These are phyloP conservation scores for Tigriopus californicus DNA, from an alignment of 2,888 invertebrate species.

Conservation along the genomic window DNA sequence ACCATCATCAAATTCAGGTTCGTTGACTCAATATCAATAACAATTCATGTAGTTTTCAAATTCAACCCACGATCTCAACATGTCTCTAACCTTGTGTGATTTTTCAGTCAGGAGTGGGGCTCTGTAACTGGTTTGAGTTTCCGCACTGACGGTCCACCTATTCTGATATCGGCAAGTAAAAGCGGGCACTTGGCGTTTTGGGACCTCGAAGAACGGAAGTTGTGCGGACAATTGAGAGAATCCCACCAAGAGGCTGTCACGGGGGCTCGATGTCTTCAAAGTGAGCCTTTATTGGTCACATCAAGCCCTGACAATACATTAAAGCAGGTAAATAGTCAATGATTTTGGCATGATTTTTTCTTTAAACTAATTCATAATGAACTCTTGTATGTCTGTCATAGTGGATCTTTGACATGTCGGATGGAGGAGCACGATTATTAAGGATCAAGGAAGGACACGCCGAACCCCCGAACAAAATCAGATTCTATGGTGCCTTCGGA, in stretches of 20 bases:
- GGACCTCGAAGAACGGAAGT: constrained; percentile 39
- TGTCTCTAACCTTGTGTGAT: too few species aligned
- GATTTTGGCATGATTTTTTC: too few species aligned
- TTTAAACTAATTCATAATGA: too few species aligned
- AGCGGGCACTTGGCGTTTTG: constrained; percentile 32
- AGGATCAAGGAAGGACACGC: constrained; percentile 65
- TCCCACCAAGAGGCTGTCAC: constrained; percentile 58
- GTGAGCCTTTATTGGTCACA: constrained; percentile 72
- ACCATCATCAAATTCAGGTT: constrained; percentile 45
- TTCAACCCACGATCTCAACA: too few species aligned
- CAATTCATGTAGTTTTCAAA: too few species aligned
- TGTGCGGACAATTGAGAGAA: constrained; percentile 55
- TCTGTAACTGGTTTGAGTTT: constrained; percentile 63
- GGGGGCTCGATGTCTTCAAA: constrained; percentile 62
- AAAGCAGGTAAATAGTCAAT: constrained; percentile 49
- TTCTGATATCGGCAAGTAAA: constrained; percentile 27
- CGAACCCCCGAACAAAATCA: constrained; percentile 54
- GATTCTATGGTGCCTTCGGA: constrained; percentile 51
- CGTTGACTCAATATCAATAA: too few species aligned
- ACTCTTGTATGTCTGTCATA: constrained; percentile 17
- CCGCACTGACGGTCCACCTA: constrained; percentile 40
- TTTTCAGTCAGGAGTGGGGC: constrained; percentile 73
- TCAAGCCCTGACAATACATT: constrained; percentile 84
- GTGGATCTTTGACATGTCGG: constrained; percentile 63
- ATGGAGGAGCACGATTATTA: constrained; percentile 66